A percentile compares a stretch with the other conserved stretches of the same genome.
Evolutionary conservation across 2,797 vertebrate species (phyloP).

Genomic region (Peromyscus attwateri): DNA sequence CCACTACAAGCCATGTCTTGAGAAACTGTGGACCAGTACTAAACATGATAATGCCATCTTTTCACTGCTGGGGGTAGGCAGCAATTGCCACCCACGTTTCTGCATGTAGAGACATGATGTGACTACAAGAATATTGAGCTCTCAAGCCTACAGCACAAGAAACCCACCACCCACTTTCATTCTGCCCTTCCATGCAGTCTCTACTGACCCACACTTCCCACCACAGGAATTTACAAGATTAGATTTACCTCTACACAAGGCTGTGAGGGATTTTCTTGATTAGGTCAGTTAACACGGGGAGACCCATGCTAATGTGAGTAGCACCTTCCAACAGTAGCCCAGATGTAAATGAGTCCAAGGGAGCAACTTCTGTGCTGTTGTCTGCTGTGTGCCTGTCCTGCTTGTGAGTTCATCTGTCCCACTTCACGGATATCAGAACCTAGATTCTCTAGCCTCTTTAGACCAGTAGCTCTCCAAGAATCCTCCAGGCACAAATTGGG

Average conservation of each 20-base stretch:
- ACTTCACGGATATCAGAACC: not conserved
- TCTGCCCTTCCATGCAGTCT: no score
- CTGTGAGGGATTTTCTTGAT: not conserved
- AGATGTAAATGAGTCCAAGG: no score
- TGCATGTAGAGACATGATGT: not conserved
- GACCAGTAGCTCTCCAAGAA: not conserved
- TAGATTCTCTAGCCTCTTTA: not conserved
- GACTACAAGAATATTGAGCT: not conserved
- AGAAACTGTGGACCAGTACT: not conserved
- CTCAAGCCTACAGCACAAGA: not conserved
- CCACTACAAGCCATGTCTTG: not conserved
- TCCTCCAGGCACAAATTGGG: not conserved
- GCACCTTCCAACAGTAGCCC: not conserved
- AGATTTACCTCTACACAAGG: not conserved
- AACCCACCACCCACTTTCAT: not conserved
- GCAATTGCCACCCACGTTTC: not conserved
- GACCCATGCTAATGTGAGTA: not conserved
- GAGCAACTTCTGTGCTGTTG: not conserved
- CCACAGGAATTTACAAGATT: no score
- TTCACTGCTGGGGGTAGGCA: not conserved
- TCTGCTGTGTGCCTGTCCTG: not conserved
- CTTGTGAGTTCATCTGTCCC: not conserved
- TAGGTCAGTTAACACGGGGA: not conserved
- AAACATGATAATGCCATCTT: not conserved
- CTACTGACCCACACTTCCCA: not conserved